These are phyloP conservation scores for Selenia dentaria DNA, from an alignment of 2,888 invertebrate genomes.

Conservation along the genomic window DNA sequence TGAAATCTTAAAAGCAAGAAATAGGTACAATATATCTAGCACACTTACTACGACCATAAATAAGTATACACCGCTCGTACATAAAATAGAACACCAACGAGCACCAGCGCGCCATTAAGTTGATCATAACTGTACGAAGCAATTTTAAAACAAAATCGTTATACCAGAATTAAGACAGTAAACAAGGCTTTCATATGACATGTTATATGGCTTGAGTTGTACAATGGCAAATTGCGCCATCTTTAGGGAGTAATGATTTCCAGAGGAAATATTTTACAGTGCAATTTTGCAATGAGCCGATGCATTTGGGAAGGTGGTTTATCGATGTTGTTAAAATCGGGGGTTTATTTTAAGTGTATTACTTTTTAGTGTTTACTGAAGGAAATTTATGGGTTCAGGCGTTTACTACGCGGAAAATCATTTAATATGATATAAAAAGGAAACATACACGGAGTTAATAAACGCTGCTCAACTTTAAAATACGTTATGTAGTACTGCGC, in stretches of 20 bases:
- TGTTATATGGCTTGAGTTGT: slow-evolving; percentile 5
- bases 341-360: too few relatives aligned
- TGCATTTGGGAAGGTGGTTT: not conserved
- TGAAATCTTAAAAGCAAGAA: too few relatives aligned
- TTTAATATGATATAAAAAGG: too few relatives aligned
- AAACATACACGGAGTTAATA: too few relatives aligned
- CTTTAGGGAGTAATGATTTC: not conserved
- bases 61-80: not conserved
- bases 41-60: too few relatives aligned
- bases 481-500: too few relatives aligned
- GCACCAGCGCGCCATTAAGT: slow-evolving; percentile 9
- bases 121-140: slow-evolving; percentile 14
- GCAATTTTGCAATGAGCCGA: slow-evolving; percentile 1
- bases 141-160: slow-evolving; percentile 24
- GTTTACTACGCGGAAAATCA: too few relatives aligned
- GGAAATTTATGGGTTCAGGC: too few relatives aligned
- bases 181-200: slow-evolving; percentile 22
- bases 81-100: slow-evolving; percentile 9
- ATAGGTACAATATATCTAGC: too few relatives aligned
- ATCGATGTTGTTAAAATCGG: too few relatives aligned
- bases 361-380: too few relatives aligned
- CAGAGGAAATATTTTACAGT: slow-evolving; percentile 4
- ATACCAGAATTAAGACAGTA: slow-evolving; percentile 25
- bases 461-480: too few relatives aligned
- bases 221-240: not conserved